Evolutionary conservation across 2,113 vertebrate genomes (phyloP), one percentile per base, ranked within the genome.

Genomic region (Malurus melanocephalus): DNA sequence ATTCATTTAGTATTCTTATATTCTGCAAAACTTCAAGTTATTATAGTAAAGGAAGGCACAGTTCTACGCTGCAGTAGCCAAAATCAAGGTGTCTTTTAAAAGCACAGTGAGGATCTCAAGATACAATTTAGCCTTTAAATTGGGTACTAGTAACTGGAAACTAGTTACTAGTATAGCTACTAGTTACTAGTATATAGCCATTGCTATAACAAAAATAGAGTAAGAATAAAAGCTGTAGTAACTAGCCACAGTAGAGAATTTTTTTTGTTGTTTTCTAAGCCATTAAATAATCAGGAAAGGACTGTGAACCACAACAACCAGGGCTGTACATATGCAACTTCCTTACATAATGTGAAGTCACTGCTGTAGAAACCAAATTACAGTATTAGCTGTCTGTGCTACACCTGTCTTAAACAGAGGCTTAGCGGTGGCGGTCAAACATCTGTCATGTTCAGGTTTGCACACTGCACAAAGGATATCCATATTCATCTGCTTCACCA

Each of bases 291-390:
- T 56, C 42, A 79, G 66, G 67, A 88, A 93, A 78, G 45, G 33
- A 15, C 28, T 77, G 56, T 45, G 80, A 96, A 90, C 90, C 82
- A 65, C 88, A 82, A 95, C 93, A 93, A 92, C 88, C 53, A 76
- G 43, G 49, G 42, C 57, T 83, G 80, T 69, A 75, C 71, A 82
- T 38, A 85, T 11, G 65, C 78, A 93, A 94, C 90, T 89, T 96
- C 83, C 87, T 89, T 88, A 95, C 52, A 64, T 77, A 89, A 92
- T 45, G 33, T 77, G 66, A 93, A 94, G 79, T 93, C 86, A 90
- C 57, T 93, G 72, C 93, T 92, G 94, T 79, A 90, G 95, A 89
- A 96, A 96, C 90, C n/a, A 64, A 89, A 82, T 51, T 17, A 67
- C 61, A 88, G 85, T 91, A 83, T 57, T n/a, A 26, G 69, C 83